Evolutionary conservation across 2,113 vertebrate species (phyloP), one percentile per base, ranked within the genome.

Genomic region (Neolamprologus brichardi): DNA sequence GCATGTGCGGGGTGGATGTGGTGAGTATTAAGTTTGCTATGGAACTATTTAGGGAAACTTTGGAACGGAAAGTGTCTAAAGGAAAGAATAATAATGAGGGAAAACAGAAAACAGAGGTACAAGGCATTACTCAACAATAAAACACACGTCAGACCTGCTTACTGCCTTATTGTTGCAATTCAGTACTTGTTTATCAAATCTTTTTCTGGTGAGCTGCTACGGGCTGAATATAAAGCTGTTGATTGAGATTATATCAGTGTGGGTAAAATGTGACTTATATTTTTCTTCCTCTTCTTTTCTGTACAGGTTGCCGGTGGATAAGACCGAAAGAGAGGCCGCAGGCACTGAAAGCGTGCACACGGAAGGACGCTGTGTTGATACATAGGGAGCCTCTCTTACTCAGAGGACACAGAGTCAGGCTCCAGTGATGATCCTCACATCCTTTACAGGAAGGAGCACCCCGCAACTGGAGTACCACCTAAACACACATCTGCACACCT

Each of bases 21-120:
- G 75, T 79, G 78, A 84, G 88, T 86, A 46, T 87, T 90, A 84
- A 78, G 89, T 86, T 91, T 83, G 64, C 83, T 80, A 44, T 87
- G 64, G 39, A 89, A 88, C 93, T 96, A 96, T 96, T 96, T 97
- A 83, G 89, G 91, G 94, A 95, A 90, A 92, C 87, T 85, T 87
- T 92, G 92, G 88, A 91, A 78, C 86, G 90, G 93, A 95, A 91
- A 91, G 56, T 85, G 80, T 88, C 64, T 89, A 88, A 89, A 91
- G 91, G 92, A 91, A 90, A 92, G 87, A 94, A 88, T 92, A 90
- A 90, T 93, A 95, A 87, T 84, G 89, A 91, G 83, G 82, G 39
- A 84, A 91, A 89, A 83, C 60, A 88, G 49, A 84, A 72, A 83
- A 86, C 89, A 84, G 86, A 89, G 62, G 79, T 85, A 79, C 83